phyloP scores from a whole-genome alignment of 2,888 invertebrate species.

The Amphiduros pacificus region DNA sequence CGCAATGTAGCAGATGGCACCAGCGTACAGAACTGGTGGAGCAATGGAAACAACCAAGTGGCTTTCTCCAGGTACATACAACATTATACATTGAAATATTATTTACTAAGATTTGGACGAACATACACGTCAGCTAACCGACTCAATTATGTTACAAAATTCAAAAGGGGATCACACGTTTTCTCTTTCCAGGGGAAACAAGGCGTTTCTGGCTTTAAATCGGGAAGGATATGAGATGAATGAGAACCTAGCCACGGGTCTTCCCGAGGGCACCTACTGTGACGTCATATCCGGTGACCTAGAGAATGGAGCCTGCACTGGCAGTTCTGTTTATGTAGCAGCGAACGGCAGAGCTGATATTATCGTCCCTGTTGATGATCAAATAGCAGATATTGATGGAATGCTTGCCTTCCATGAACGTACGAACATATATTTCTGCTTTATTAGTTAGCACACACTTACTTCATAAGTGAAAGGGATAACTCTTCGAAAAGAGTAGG shows the following conservation, averaged over 20 bases:
- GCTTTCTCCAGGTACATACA: conserved; percentile 46
- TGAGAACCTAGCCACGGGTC: conserved; percentile 44
- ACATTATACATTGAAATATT: not conserved
- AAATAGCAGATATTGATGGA: too few relatives aligned
- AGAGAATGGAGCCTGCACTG: conserved; percentile 10
- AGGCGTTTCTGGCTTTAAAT: conserved; percentile 53
- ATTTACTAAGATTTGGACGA: too few relatives aligned
- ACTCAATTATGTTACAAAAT: too few relatives aligned
- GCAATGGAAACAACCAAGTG: conserved; percentile 43
- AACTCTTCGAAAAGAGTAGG: too few relatives aligned
- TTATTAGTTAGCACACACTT: not conserved
- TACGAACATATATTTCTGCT: conserved; percentile 2
- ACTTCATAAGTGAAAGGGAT: not conserved
- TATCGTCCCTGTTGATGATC: not conserved
- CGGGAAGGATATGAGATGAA: conserved; percentile 42
- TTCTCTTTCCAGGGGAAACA: conserved; percentile 26
- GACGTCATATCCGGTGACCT: conserved; percentile 42
- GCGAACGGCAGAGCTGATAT: conserved; percentile 30
- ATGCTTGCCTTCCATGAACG: conserved; percentile 21
- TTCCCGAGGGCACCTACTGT: conserved; percentile 55
- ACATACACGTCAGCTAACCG: too few relatives aligned
- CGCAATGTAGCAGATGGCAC: conserved; percentile 48
- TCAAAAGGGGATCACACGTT: too few relatives aligned
- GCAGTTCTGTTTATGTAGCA: conserved; percentile 11
- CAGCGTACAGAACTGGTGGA: conserved; percentile 40